Percentiles rank a stretch among this genome's conserved stretches.
Evolutionary conservation across 2,797 vertebrate species (phyloP).

Genomic region (Pachyuromys duprasi): DNA sequence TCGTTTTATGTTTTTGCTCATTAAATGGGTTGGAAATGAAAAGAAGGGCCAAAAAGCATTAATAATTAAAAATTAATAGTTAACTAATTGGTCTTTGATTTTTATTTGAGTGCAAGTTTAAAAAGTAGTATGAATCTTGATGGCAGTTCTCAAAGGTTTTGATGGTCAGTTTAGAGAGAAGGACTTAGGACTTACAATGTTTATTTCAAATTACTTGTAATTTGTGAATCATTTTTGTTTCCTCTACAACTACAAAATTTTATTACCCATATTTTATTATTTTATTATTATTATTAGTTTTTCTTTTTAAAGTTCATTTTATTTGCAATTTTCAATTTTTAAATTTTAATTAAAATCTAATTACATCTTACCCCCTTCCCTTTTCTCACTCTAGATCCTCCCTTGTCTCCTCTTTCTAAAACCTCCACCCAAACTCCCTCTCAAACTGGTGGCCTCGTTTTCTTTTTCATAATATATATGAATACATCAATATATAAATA

Average conservation of each 20-base stretch:
- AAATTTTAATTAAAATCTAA: neutral
- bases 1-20: conserved; percentile 21
- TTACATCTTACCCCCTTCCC: neutral
- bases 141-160: neutral
- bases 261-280: neutral
- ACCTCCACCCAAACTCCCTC: no score
- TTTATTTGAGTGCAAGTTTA: conserved; percentile 40
- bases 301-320: neutral
- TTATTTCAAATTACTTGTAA: conserved; percentile 8
- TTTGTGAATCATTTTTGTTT: neutral
- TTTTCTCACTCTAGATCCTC: neutral
- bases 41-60: neutral
- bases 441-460: neutral
- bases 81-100: neutral
- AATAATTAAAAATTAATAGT: neutral
- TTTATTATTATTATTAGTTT: neutral
- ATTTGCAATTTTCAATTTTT: neutral
- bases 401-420: neutral
- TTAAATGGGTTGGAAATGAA: neutral
- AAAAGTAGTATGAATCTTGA: conserved; percentile 46
- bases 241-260: neutral
- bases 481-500: neutral
- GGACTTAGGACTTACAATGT: neutral
- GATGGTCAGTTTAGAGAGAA: neutral
- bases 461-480: neutral